Percentiles rank a stretch among this genome's conserved stretches.
Conservation (phyloP, 37 sponge, comb jelly and placozoan species). For the Halisarca cf. caerulea region DNA sequence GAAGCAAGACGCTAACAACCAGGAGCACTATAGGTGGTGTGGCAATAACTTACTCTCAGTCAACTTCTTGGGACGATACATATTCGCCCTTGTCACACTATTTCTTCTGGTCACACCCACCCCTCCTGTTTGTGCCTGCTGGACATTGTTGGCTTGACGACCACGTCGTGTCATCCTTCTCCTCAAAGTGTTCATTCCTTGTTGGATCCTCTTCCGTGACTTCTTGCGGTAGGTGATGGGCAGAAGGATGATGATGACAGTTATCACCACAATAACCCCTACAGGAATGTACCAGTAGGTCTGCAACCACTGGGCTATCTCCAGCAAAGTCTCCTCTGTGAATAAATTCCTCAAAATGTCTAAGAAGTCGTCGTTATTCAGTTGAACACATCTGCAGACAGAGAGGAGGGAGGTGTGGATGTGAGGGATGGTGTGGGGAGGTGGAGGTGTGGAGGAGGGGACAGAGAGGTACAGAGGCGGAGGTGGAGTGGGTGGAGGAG, state of each 20-base stretch:
- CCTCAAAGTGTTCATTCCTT: conserved; percentile 24
- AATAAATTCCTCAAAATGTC: conserved; percentile 43
- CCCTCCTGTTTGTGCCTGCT: conserved; percentile 32
- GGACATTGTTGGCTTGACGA: not conserved
- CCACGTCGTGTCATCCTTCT: not conserved
- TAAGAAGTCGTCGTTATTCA: conserved; percentile 64
- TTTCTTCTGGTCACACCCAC: conserved; percentile 14
- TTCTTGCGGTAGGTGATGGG: conserved; percentile 80
- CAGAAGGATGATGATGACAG: conserved; percentile 62
- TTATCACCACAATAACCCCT: conserved; percentile 45
- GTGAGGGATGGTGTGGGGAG: no score
- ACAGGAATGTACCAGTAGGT: conserved; percentile 82
- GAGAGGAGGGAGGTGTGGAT: no score
- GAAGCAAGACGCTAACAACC: no score
- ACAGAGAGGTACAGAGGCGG: no score
- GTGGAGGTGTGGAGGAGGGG: no score
- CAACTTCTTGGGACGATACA: not conserved
- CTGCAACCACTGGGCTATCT: conserved; percentile 63
- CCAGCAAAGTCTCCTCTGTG: conserved; percentile 51
- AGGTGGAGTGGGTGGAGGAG: no score
- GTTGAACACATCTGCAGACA: conserved; percentile 40
- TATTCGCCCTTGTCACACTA: not conserved
- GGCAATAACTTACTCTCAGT: conserved; percentile 20
- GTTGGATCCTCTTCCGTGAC: conserved; percentile 33
- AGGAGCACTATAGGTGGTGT: no score